Percentiles rank a stretch among this genome's conserved stretches.
Evolutionary conservation across 92 coral and sea anemone species (phyloP).

Genomic region (Heliopora coerulea): DNA sequence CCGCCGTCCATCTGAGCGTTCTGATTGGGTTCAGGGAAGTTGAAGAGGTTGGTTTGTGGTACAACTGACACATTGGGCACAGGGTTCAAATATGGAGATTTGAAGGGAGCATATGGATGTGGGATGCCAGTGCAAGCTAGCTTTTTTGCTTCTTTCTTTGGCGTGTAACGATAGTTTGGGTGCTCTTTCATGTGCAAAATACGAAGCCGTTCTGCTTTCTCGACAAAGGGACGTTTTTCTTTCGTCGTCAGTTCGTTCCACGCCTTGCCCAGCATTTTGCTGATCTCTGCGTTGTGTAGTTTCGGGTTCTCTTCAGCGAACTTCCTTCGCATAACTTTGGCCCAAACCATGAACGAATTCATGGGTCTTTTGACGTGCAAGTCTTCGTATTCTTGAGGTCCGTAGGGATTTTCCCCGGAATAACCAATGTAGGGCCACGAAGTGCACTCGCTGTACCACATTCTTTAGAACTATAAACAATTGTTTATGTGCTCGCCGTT

Average conservation of each 20-base stretch:
- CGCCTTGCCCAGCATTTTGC: slow-evolving; percentile 94
- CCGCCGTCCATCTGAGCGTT: slow-evolving; percentile 1
- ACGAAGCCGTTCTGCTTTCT: slow-evolving; percentile 94
- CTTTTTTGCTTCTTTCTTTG: slow-evolving; percentile 53
- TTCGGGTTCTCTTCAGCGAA: slow-evolving; percentile 99
- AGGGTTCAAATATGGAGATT: slow-evolving; percentile 8
- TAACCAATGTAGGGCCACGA: slow-evolving; percentile 2
- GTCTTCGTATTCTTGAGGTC: slow-evolving; percentile 74
- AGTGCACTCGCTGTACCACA: slow-evolving; percentile 33
- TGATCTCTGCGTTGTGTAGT: slow-evolving; percentile 97
- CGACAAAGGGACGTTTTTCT: slow-evolving; percentile 97
- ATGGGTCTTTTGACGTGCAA: slow-evolving; percentile 95
- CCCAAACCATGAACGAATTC: slow-evolving; percentile 99
- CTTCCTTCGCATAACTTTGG: slow-evolving; percentile 94
- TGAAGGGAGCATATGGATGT: slow-evolving; percentile 36
- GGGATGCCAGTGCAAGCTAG: slow-evolving; percentile 32
- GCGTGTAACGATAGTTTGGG: slow-evolving; percentile 95
- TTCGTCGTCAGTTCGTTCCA: slow-evolving; percentile 99
- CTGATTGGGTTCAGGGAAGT: slow-evolving; percentile 38
- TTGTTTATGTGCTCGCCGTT: not conserved
- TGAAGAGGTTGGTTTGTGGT: slow-evolving; percentile 21
- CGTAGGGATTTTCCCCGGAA: not conserved
- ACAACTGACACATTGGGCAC: slow-evolving; percentile 40
- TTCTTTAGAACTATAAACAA: not conserved
- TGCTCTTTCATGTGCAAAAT: slow-evolving; percentile 98